A percentile compares a stretch with the other conserved stretches of the same genome.
These are phyloP conservation scores for Amyelois transitella DNA, from an alignment of 1,140 invertebrate species.

Conservation along the genomic window DNA sequence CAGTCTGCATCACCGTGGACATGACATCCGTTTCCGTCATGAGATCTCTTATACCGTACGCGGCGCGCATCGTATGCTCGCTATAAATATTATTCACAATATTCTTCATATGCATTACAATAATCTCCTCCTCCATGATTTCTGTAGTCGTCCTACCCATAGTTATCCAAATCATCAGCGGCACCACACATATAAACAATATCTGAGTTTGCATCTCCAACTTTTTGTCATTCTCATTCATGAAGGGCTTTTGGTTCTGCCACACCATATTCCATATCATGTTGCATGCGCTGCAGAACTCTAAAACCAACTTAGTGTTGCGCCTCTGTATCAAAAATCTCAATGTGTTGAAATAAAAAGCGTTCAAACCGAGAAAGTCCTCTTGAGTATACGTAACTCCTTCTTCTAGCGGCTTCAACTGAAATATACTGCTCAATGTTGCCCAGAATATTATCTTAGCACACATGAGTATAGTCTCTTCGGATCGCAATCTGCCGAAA, in stretches of 20 bases:
- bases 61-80: constrained; percentile 77
- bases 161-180: constrained; percentile 72
- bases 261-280: constrained; percentile 44
- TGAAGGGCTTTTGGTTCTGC: constrained; percentile 20
- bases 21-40: constrained; percentile 69
- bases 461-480: constrained; percentile 30
- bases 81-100: constrained; percentile 69
- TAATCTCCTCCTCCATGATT: constrained; percentile 53
- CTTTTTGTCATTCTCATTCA: constrained; percentile 19
- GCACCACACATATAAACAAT: constrained; percentile 77
- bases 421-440: constrained; percentile 38
- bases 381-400: constrained; percentile 31
- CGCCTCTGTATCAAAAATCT: constrained; percentile 36
- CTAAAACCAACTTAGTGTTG: constrained; percentile 30
- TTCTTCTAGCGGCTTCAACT: constrained; percentile 27
- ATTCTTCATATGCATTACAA: constrained; percentile 75
- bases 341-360: constrained; percentile 49
- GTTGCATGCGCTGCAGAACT: constrained; percentile 45
- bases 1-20: constrained; percentile 77
- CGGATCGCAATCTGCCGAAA: constrained; percentile 35
- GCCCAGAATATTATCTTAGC: constrained; percentile 45
- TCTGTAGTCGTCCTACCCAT: constrained; percentile 27
- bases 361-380: constrained; percentile 45
- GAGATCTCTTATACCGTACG: constrained; percentile 76
- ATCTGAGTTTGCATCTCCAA: constrained; percentile 69